These are phyloP conservation scores for Ochlodes sylvanus DNA, from an alignment of 2,888 invertebrate species.

Conservation along the genomic window DNA sequence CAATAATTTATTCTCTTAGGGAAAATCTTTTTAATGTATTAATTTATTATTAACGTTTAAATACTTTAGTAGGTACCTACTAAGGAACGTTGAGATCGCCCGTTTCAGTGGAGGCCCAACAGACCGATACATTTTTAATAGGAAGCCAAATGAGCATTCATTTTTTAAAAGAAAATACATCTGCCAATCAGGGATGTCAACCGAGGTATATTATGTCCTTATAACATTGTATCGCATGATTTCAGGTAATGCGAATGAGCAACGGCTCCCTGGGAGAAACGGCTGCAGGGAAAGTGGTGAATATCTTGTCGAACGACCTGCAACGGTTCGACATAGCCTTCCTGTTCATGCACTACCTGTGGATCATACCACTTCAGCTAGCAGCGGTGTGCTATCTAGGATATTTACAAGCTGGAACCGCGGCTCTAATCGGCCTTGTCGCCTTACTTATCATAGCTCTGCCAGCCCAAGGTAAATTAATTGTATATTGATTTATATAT, in stretches of 20 bases:
- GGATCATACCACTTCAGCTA: conserved; percentile 90
- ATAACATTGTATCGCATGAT: conserved; percentile 10
- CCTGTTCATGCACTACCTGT: conserved; percentile 90
- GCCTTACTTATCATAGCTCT: conserved; percentile 88
- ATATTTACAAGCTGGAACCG: conserved; percentile 87
- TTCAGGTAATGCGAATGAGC: conserved; percentile 78
- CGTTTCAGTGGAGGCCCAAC: no score
- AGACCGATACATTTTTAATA: no score
- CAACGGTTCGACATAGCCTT: conserved; percentile 92
- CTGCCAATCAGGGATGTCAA: no score
- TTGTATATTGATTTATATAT: conserved; percentile 6
- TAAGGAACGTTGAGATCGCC: no score
- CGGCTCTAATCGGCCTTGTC: conserved; percentile 88
- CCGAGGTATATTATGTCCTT: no score
- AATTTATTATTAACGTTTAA: no score
- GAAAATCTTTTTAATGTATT: no score
- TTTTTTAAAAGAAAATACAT: no score
- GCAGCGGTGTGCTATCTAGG: conserved; percentile 89
- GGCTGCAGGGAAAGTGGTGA: conserved; percentile 94
- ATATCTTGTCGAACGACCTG: conserved; percentile 94
- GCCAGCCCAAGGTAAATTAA: conserved; percentile 88
- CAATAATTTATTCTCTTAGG: no score
- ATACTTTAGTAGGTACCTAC: no score
- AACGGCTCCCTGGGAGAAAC: conserved; percentile 90
- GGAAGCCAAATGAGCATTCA: no score